phyloP scores from a whole-genome alignment of 2,797 vertebrate genomes.

The Tapera naevia region DNA sequence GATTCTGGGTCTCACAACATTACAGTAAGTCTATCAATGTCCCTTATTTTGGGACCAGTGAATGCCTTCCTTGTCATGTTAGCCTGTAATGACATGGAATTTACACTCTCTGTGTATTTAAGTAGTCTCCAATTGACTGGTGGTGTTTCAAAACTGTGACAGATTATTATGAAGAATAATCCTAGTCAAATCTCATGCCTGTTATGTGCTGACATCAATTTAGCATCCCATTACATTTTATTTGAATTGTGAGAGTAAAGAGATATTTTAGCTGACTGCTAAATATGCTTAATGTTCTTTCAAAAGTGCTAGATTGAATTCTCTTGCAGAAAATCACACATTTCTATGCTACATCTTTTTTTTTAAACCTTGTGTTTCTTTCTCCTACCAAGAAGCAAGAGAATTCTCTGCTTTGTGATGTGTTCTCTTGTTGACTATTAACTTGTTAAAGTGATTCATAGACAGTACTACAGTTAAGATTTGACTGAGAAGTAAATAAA shows the following conservation, averaged over 20 bases:
- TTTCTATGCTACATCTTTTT: neutral
- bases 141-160: neutral
- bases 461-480: neutral
- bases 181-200: neutral
- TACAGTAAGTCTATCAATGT: neutral
- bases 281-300: neutral
- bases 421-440: neutral
- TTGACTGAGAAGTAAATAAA: neutral
- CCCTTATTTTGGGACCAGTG: neutral
- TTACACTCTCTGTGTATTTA: neutral
- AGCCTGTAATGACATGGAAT: neutral
- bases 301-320: neutral
- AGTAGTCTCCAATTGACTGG: neutral
- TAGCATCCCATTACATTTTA: neutral
- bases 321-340: neutral
- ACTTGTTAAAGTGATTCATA: neutral
- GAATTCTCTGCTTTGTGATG: neutral
- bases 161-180: neutral
- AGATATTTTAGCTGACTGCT: no score
- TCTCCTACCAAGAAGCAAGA: neutral
- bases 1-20: neutral
- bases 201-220: neutral
- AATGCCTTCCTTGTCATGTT: neutral
- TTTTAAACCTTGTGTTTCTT: neutral
- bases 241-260: neutral